phyloP scores from a whole-genome alignment of 2,888 invertebrate species.

The Stramonita haemastoma region DNA sequence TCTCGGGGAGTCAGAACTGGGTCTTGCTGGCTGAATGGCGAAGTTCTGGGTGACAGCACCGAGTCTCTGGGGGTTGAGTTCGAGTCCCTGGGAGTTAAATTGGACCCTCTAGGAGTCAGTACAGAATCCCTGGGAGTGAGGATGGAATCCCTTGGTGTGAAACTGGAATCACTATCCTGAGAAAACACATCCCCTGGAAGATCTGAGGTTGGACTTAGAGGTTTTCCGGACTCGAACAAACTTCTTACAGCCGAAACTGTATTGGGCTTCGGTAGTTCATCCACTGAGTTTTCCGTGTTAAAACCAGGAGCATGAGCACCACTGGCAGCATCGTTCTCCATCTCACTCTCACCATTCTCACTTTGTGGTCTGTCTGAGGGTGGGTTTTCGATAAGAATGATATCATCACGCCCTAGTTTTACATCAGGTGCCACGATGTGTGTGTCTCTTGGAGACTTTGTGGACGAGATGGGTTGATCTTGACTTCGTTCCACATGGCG shows the following conservation, averaged over 20 bases:
- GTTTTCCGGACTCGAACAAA: constrained; percentile 84
- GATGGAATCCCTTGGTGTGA: background rate
- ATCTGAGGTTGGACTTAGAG: constrained; percentile 30
- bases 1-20: constrained; percentile 11
- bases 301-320: background rate
- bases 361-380: constrained; percentile 36
- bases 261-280: constrained; percentile 91
- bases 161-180: background rate
- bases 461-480: background rate
- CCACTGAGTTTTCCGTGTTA: constrained; percentile 37
- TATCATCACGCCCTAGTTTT: constrained; percentile 57
- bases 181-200: background rate
- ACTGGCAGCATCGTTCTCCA: constrained; percentile 35
- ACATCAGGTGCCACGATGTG: constrained; percentile 46
- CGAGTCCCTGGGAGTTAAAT: background rate
- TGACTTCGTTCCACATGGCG: constrained; percentile 38
- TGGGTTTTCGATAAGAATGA: constrained; percentile 61
- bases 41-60: background rate
- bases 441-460: constrained; percentile 38
- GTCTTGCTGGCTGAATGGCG: background rate
- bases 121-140: background rate
- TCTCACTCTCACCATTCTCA: background rate
- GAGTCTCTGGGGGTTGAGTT: constrained; percentile 21
- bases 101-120: background rate
- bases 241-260: constrained; percentile 90